Evolutionary conservation across 2,888 invertebrate species (phyloP).

Genomic region (Emmelina monodactyla): DNA sequence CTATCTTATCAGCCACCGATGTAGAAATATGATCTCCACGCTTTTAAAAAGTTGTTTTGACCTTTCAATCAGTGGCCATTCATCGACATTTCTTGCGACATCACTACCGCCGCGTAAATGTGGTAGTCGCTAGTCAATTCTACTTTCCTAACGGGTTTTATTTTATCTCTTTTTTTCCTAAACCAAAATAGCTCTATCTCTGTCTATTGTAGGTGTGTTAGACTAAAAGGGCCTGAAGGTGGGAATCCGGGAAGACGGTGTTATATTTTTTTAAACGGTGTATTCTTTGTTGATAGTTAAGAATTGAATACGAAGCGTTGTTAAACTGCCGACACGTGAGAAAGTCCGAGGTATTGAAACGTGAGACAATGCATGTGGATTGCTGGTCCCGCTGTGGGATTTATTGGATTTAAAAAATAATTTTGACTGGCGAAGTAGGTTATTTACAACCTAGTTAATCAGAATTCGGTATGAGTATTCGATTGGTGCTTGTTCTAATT

Average conservation of each 20-base stretch:
- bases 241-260: conserved; percentile 30
- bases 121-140: conserved; percentile 37
- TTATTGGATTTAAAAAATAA: too few species aligned
- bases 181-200: conserved; percentile 20
- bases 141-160: conserved; percentile 51
- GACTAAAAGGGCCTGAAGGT: conserved; percentile 32
- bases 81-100: conserved; percentile 21
- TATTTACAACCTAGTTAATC: too few species aligned
- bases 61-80: too few species aligned
- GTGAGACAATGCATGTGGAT: conserved; percentile 3
- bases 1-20: too few species aligned
- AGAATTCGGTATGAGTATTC: too few species aligned
- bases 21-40: too few species aligned
- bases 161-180: conserved; percentile 25
- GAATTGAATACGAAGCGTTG: conserved; percentile 14
- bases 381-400: too few species aligned
- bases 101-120: conserved; percentile 49
- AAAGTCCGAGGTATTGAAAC: conserved; percentile 3
- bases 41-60: too few species aligned
- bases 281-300: conserved; percentile 25
- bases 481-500: too few species aligned
- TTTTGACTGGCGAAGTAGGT: too few species aligned
- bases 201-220: conserved; percentile 41
- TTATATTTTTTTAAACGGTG: conserved; percentile 33
- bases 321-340: conserved; percentile 20